phyloP scores from a whole-genome alignment of 2,113 vertebrate genomes.

The Oryzias celebensis region DNA sequence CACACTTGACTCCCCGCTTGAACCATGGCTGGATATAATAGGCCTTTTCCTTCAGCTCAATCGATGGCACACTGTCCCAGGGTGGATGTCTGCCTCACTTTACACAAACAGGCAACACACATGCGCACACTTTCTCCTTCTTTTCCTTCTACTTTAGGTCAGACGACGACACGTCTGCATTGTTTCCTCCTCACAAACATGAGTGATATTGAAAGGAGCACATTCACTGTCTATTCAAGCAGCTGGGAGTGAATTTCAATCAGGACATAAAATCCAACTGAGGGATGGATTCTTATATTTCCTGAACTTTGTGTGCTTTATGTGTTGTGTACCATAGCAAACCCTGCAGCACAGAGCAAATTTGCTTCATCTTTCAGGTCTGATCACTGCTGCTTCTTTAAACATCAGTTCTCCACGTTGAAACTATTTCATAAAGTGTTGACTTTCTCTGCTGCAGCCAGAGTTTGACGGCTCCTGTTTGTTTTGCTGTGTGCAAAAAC shows the following conservation, averaged over 20 bases:
- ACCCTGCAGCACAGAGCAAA: constrained; percentile 9
- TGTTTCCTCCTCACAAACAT: constrained; percentile 41
- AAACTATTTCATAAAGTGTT: constrained; percentile 30
- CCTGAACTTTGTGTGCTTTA: constrained; percentile 24
- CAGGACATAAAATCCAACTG: not conserved
- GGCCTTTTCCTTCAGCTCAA: constrained; percentile 74
- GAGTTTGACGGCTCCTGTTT: not conserved
- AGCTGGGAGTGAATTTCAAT: constrained; percentile 10
- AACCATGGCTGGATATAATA: constrained; percentile 78
- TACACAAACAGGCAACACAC: constrained; percentile 32
- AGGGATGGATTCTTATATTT: not conserved
- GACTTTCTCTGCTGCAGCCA: constrained; percentile 2
- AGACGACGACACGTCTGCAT: constrained; percentile 64
- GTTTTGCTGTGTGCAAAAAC: constrained; percentile 9
- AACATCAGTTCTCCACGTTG: constrained; percentile 9
- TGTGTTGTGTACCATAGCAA: constrained; percentile 4
- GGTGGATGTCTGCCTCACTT: constrained; percentile 61
- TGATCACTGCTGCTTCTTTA: constrained; percentile 21
- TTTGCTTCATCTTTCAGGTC: constrained; percentile 19
- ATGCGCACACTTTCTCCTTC: constrained; percentile 13
- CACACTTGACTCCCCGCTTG: constrained; percentile 78
- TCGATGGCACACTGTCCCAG: constrained; percentile 75
- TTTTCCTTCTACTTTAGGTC: constrained; percentile 34
- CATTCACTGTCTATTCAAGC: constrained; percentile 1
- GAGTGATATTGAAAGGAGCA: constrained; percentile 2